These are phyloP conservation scores for Drosophila nannoptera DNA, from an alignment of 1,140 invertebrate species.

Conservation along the genomic window DNA sequence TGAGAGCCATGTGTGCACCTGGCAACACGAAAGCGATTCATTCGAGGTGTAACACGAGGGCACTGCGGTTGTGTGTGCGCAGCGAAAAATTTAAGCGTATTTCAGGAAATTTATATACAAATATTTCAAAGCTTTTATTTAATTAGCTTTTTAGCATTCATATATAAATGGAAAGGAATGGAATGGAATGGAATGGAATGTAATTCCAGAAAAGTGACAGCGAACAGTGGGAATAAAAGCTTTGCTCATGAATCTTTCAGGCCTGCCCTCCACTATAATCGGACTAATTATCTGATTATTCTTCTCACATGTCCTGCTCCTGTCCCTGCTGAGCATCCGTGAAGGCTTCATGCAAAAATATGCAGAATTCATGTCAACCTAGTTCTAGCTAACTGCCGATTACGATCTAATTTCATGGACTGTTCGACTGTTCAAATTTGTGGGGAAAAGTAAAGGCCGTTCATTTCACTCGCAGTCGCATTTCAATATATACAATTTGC, in stretches of 20 bases:
- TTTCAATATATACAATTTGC: slow-evolving; percentile 7
- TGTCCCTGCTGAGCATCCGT: no score
- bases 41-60: neutral
- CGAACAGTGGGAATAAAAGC: no score
- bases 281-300: no score
- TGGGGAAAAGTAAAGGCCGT: neutral
- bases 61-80: neutral
- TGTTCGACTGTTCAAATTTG: neutral
- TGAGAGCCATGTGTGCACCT: slow-evolving; percentile 8
- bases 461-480: neutral
- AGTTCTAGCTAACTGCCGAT: neutral
- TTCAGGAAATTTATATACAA: neutral
- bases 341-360: neutral
- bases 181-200: no score
- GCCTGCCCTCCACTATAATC: no score
- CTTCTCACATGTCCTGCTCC: no score
- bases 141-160: neutral
- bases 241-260: no score
- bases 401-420: neutral
- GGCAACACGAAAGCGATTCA: slow-evolving; percentile 26
- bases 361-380: neutral
- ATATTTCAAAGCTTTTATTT: neutral
- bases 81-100: slow-evolving; percentile 3
- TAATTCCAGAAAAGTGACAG: no score
- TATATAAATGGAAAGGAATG: neutral